Percentiles rank a stretch among this genome's conserved stretches.
Conservation (phyloP, 2,888 invertebrate species). For the Spilarctia lutea region DNA sequence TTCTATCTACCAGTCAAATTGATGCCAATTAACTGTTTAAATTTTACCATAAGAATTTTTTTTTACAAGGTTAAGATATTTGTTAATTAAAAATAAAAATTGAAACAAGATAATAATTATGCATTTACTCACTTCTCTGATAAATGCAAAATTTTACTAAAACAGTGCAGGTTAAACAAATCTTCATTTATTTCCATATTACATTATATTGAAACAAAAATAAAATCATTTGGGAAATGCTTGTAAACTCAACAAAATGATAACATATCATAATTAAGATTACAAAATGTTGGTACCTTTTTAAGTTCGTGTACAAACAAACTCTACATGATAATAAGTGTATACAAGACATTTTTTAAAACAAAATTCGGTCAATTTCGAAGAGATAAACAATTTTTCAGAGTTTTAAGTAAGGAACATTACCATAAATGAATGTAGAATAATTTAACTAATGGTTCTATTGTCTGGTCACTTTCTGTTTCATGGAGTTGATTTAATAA, state of each 20-base stretch:
- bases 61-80: not conserved
- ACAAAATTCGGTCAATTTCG: not conserved
- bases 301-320: not conserved
- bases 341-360: not conserved
- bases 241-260: not conserved
- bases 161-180: no score
- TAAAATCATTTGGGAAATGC: not conserved
- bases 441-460: constrained; percentile 1
- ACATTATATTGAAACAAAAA: not conserved
- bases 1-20: not conserved
- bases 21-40: not conserved
- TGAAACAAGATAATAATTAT: no score
- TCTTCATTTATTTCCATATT: not conserved
- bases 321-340: not conserved
- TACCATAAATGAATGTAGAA: not conserved
- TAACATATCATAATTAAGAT: not conserved
- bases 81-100: no score
- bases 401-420: no score
- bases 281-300: not conserved
- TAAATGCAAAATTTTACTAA: no score
- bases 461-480: not conserved
- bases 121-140: no score
- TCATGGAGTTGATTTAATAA: not conserved
- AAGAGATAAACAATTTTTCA: no score
- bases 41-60: not conserved